Evolutionary conservation across 2,797 vertebrate species (phyloP).

Genomic region (Okamejei kenojei): DNA sequence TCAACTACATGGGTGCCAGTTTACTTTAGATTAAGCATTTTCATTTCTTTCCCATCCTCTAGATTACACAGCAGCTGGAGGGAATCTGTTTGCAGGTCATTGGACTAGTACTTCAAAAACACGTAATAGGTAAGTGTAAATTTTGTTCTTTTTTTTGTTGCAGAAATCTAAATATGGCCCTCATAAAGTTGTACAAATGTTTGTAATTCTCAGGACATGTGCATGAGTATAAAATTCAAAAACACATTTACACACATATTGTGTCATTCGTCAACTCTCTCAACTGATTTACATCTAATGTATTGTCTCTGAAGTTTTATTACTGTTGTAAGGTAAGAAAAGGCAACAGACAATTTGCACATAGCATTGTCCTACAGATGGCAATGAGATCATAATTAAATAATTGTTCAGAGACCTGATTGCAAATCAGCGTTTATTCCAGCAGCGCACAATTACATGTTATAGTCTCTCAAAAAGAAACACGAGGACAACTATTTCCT

Average conservation of each 20-base stretch:
- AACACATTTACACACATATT: background rate
- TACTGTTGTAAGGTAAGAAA: background rate
- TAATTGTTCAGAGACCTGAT: background rate
- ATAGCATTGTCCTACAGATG: background rate
- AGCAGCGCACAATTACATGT: no score
- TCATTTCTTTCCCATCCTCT: conserved; percentile 39
- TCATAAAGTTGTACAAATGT: background rate
- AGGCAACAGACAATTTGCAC: background rate
- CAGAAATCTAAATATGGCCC: background rate
- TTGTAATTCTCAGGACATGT: background rate
- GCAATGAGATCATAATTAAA: background rate
- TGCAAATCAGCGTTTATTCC: no score
- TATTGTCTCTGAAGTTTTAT: background rate
- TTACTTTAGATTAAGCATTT: conserved; percentile 8
- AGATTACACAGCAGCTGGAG: conserved; percentile 92
- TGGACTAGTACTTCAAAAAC: conserved; percentile 90
- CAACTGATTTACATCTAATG: background rate
- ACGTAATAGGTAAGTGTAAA: conserved; percentile 80
- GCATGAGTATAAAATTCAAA: background rate
- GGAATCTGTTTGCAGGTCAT: conserved; percentile 94
- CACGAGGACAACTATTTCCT: no score
- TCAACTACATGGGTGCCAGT: background rate
- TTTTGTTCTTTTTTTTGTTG: background rate
- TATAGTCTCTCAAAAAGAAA: no score
- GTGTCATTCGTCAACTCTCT: background rate